Conservation (phyloP, 53 echinoderm and acorn worm species). For the Zoroaster sp. region DNA sequence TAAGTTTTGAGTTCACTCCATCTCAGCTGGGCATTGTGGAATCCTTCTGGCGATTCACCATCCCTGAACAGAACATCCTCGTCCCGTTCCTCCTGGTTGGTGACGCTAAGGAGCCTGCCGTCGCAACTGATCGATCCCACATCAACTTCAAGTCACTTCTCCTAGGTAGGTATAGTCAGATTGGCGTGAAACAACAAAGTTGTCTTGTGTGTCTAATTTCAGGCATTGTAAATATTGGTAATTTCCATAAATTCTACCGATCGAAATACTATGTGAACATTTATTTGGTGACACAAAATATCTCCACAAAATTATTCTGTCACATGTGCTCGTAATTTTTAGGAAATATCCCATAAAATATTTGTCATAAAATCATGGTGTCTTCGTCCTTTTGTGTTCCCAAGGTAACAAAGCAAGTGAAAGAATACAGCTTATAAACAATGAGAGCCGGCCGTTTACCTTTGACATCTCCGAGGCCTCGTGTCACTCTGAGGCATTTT, state of each 20-base stretch:
- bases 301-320: no score
- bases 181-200: no score
- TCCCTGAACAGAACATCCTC: conserved; percentile 98
- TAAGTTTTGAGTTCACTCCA: conserved; percentile 90
- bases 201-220: no score
- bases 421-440: conserved; percentile 85
- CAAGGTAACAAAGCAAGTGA: conserved; percentile 81
- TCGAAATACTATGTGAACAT: no score
- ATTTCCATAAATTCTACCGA: no score
- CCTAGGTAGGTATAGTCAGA: conserved; percentile 78
- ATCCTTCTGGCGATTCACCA: conserved; percentile 99
- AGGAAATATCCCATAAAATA: not conserved
- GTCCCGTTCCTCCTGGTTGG: conserved; percentile 97
- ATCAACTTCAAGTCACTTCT: conserved; percentile 98
- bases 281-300: no score
- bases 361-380: not conserved
- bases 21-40: conserved; percentile 87
- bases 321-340: not conserved
- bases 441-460: conserved; percentile 84
- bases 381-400: not conserved
- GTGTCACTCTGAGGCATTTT: conserved; percentile 95
- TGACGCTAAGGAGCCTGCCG: conserved; percentile 93
- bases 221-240: no score
- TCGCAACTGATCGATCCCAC: conserved; percentile 96
- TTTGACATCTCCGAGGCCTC: conserved; percentile 86